Evolutionary conservation across 2,797 vertebrate species (phyloP), one percentile per base, ranked within the genome.

Genomic region (Lepidocolaptes lacrymiger): DNA sequence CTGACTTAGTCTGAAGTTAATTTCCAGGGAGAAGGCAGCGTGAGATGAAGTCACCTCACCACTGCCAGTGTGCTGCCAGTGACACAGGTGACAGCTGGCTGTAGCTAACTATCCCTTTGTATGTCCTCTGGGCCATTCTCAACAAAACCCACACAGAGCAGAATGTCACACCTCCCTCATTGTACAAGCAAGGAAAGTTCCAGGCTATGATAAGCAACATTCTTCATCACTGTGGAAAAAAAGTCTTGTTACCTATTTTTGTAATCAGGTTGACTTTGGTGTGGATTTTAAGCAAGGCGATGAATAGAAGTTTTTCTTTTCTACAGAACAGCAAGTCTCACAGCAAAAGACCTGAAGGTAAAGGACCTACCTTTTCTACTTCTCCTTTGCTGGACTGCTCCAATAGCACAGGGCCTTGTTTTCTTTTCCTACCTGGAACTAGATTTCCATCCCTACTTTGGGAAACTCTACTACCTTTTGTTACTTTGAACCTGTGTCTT

Each of bases 161-260:
- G 44, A 51, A 54, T 3, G 2, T 51, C 3, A 1, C 30, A 68
- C 37, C 41, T 91, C 43, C 68, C 61, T 41, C 0, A 0, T 2
- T 44, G 71, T 63, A 62, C 23, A 62, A 48, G 20, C 39, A 82
- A 55, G 64, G 41, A 24, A 83, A 66, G 30, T 79, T 84, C 39
- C 52, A 59, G 68, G 23, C 34, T 51, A 5, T 26, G 73, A 90
- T 28, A 11, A 72, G 41, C 56, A 46, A 51, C 15, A 12, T 58
- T 36, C 66, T 72, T 92, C 44, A 52, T 14, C 20, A 59, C 14
- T 3, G 4, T 4, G 6, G 46, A 59, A 81, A 32, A 66, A 58
- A 32, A 68, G 9, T 48, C 24, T 37, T 32, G 76, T 22, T 46
- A 77, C 21, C 49, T 68, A 22, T 20, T 75, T 91, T 46, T 79